Evolutionary conservation across 2,888 invertebrate species (phyloP).

Genomic region (Dioctria linearis): DNA sequence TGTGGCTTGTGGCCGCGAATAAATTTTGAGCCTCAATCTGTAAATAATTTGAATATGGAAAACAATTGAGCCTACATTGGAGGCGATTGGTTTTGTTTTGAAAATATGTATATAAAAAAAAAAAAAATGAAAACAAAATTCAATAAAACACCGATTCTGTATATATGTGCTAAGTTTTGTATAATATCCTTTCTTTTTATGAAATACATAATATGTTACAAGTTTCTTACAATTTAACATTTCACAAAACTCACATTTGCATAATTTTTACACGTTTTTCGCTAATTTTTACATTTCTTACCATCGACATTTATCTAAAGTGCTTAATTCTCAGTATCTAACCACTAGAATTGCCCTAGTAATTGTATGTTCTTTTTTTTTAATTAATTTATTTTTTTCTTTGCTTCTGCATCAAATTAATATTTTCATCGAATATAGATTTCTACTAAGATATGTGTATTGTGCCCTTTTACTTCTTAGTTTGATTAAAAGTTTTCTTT

Average conservation of each 20-base stretch:
- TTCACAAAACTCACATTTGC: constrained; percentile 48
- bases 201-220: constrained; percentile 45
- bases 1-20: too few relatives aligned
- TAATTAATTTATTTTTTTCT: constrained; percentile 19
- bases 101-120: too few relatives aligned
- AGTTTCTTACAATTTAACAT: constrained; percentile 38
- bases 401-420: background rate
- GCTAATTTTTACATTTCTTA: constrained; percentile 37
- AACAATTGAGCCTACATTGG: too few relatives aligned
- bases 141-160: too few relatives aligned
- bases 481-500: background rate
- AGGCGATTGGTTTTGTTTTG: too few relatives aligned
- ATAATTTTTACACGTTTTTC: constrained; percentile 35
- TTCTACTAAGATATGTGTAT: constrained; percentile 56
- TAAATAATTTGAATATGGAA: too few relatives aligned
- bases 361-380: constrained; percentile 23
- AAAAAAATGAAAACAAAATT: too few relatives aligned
- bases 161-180: constrained; percentile 31
- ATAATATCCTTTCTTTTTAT: constrained; percentile 42
- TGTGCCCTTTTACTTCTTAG: constrained; percentile 54
- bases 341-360: constrained; percentile 31
- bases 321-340: constrained; percentile 32
- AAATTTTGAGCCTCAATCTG: too few relatives aligned
- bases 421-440: background rate
- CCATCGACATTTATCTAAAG: constrained; percentile 29